phyloP scores from a whole-genome alignment of 2,888 invertebrate species.

The Oscheius onirici region DNA sequence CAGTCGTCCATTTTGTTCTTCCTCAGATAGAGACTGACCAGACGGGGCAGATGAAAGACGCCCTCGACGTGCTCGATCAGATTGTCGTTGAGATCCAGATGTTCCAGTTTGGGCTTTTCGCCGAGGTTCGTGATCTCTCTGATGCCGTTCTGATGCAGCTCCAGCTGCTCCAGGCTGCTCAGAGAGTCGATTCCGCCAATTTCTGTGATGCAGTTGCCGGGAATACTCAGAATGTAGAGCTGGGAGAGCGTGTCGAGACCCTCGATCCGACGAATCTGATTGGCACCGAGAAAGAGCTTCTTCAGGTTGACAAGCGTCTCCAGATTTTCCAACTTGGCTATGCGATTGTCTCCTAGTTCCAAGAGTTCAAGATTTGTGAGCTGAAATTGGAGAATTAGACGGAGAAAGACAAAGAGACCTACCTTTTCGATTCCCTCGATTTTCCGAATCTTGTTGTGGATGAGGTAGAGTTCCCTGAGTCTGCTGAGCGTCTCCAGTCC shows the following conservation, averaged over 20 bases:
- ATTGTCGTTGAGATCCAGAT: constrained; percentile 22
- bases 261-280: constrained; percentile 87
- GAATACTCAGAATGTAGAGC: constrained; percentile 43
- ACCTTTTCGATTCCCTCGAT: constrained; percentile 76
- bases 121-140: constrained; percentile 3
- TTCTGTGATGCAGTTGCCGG: constrained; percentile 46
- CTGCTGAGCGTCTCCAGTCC: constrained; percentile 71
- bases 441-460: constrained; percentile 74
- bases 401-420: constrained; percentile 54
- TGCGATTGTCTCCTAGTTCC: constrained; percentile 91
- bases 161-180: constrained; percentile 1
- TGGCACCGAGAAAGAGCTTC: constrained; percentile 87
- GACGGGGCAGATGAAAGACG: constrained; percentile 28
- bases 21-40: constrained; percentile 56
- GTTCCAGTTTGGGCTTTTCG: constrained; percentile 3
- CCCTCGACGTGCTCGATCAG: constrained; percentile 15
- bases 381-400: constrained; percentile 36
- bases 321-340: constrained; percentile 75
- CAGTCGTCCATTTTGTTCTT: constrained; percentile 55
- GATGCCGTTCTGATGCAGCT: constrained; percentile 29
- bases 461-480: constrained; percentile 73
- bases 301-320: constrained; percentile 35
- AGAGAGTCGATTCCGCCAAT: constrained; percentile 12
- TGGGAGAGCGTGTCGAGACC: constrained; percentile 28
- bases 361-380: constrained; percentile 81